Conservation (phyloP, 1,140 invertebrate species). For the Calliopsis andreniformis region DNA sequence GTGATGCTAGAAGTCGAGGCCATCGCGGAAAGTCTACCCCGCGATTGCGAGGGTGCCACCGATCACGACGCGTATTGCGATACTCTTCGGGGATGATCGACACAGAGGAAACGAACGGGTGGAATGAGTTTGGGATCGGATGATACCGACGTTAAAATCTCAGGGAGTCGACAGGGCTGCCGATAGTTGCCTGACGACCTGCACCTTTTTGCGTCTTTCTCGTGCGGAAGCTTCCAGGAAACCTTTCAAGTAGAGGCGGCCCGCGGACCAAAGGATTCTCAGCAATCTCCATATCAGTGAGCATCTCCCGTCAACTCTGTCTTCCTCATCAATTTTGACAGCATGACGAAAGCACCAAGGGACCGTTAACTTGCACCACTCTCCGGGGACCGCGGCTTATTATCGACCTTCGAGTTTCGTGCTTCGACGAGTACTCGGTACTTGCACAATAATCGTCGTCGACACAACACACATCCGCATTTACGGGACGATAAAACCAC, state of each 20-base stretch:
- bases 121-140: constrained; percentile 18
- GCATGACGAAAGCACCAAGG: constrained; percentile 59
- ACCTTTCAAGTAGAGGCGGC: constrained; percentile 51
- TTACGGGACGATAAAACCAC: constrained; percentile 46
- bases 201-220: constrained; percentile 21
- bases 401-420: constrained; percentile 29
- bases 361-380: constrained; percentile 38
- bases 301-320: constrained; percentile 53
- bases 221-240: constrained; percentile 42
- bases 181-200: constrained; percentile 13
- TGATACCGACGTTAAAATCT: constrained; percentile 37
- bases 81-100: constrained; percentile 22
- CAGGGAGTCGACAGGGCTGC: constrained; percentile 15
- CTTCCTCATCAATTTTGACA: constrained; percentile 58
- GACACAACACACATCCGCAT: constrained; percentile 35
- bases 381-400: neutral
- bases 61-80: constrained; percentile 9
- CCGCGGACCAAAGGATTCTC: constrained; percentile 49
- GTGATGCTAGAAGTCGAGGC: constrained; percentile 81
- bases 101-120: constrained; percentile 2
- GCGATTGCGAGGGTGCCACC: constrained; percentile 21
- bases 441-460: constrained; percentile 30
- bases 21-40: constrained; percentile 69
- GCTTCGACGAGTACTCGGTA: constrained; percentile 23
- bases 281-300: constrained; percentile 65